Evolutionary conservation across 2,888 invertebrate genomes (phyloP), one percentile per base, ranked within the genome.

Genomic region (Apocheima hispidaria): DNA sequence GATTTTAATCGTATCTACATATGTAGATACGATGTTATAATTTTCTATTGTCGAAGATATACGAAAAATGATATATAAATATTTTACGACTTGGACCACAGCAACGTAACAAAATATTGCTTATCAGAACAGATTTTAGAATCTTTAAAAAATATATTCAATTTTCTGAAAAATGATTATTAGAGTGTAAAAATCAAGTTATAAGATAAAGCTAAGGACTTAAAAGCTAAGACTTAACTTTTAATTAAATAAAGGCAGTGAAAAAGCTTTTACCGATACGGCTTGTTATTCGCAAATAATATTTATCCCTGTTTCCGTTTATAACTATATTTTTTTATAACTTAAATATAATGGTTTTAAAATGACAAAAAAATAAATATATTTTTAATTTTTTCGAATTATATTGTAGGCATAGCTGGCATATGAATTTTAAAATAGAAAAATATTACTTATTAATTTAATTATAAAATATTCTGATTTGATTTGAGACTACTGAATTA

Each of bases 201-300:
- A 20, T 6, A 48, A 30, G 18, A 16, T 12, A 4, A 0, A 35
- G 10, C 4, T 20, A 0, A 21, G 4, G 1, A 30, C 18, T 20
- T 28, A 41, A 20, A 41, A 52, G 7, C 18, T 30, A 41, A 4
- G n/a, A 41, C 28, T 14, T 18, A 12, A 28, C 0, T 18, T 0
- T n/a, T 54, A 46, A 20, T 55, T 48, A 56, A 33, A 26, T 35
- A 26, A n/a, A 36, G 52, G 52, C 46, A 52, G 46, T 59, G 23
- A 52, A 46, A 51, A 44, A 21, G 26, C 28, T 35, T n/a, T 35
- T 41, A 49, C 10, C 40, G 41, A 41, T 56, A 51, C 50, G 51
- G 51, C 58, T 58, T 58, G 46, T 16, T 59, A 48, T 53, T 60
- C 38, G 59, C 46, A 35, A 35, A 14, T 51, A 49, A 49, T 14